Conservation (phyloP, 2,888 invertebrate genomes). For the Physocephala rufipes region DNA sequence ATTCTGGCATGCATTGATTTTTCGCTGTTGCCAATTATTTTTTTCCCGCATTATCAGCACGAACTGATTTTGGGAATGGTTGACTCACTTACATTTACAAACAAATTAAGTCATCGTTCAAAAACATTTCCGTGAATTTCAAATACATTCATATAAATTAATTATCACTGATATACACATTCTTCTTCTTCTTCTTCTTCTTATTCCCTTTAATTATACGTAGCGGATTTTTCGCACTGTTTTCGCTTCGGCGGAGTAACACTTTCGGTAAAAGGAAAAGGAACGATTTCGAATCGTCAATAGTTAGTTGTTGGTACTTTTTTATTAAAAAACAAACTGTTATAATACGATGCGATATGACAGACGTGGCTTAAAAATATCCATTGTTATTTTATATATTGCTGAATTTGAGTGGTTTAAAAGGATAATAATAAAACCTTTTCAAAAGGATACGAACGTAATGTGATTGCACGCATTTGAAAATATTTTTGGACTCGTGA, state of each 20-base stretch:
- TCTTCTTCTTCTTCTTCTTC: no score
- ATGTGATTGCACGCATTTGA: slow-evolving; percentile 10
- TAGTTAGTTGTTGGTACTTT: slow-evolving; percentile 4
- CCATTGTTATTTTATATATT: slow-evolving; percentile 18
- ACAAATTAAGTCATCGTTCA: not conserved
- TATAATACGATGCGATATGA: not conserved
- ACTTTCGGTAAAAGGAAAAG: slow-evolving; percentile 12
- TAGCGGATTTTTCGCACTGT: not conserved
- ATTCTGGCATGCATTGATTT: slow-evolving; percentile 35
- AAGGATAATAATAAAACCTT: slow-evolving; percentile 34
- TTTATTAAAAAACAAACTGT: slow-evolving; percentile 9
- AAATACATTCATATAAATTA: slow-evolving; percentile 25
- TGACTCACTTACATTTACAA: not conserved
- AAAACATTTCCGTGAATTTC: slow-evolving; percentile 9
- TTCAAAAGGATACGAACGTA: slow-evolving; percentile 26
- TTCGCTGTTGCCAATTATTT: not conserved
- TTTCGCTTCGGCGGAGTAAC: not conserved
- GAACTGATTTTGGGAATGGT: not conserved
- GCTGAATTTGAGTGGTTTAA: slow-evolving; percentile 27
- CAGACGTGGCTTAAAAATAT: slow-evolving; percentile 18
- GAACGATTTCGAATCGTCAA: not conserved
- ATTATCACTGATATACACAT: slow-evolving; percentile 19
- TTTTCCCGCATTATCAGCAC: not conserved
- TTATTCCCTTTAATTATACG: slow-evolving; percentile 17
- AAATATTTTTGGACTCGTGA: not conserved